Percentiles rank a stretch among this genome's conserved stretches.
phyloP scores from a whole-genome alignment of 2,888 invertebrate genomes.

The Harmothoe impar region DNA sequence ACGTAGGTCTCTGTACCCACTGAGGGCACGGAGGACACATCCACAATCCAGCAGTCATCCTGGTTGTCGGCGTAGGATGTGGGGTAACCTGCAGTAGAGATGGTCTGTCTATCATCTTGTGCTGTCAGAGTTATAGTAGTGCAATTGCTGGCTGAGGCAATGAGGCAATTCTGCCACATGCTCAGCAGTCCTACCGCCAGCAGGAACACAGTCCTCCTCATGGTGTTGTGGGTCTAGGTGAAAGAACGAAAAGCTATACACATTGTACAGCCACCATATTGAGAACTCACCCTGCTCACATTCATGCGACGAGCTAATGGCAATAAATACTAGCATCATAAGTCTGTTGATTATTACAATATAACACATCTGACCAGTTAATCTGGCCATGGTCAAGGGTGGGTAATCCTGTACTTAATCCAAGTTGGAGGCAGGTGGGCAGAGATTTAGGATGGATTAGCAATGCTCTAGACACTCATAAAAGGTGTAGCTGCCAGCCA shows the following conservation, averaged over 20 bases:
- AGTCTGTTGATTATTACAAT: background rate
- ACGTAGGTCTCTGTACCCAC: conserved; percentile 15
- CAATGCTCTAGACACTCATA: too few relatives aligned
- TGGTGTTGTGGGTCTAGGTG: too few relatives aligned
- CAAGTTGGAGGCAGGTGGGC: background rate
- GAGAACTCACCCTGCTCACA: too few relatives aligned
- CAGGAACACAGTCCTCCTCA: background rate
- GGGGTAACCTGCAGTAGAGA: conserved; percentile 6
- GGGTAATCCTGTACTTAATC: background rate
- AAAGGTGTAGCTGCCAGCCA: too few relatives aligned
- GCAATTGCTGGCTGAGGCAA: background rate
- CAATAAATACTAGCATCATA: background rate
- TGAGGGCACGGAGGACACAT: background rate
- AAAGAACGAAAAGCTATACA: too few relatives aligned
- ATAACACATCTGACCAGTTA: background rate
- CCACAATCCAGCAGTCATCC: conserved; percentile 46
- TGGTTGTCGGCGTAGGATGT: conserved; percentile 20
- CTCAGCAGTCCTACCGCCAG: background rate
- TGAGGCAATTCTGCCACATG: background rate
- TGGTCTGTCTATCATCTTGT: background rate
- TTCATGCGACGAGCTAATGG: background rate
- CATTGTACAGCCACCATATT: too few relatives aligned
- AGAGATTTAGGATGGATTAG: too few relatives aligned
- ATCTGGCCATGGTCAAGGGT: background rate
- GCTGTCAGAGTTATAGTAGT: conserved; percentile 24